Evolutionary conservation across 1,140 invertebrate species (phyloP).

Genomic region (Apis cerana): DNA sequence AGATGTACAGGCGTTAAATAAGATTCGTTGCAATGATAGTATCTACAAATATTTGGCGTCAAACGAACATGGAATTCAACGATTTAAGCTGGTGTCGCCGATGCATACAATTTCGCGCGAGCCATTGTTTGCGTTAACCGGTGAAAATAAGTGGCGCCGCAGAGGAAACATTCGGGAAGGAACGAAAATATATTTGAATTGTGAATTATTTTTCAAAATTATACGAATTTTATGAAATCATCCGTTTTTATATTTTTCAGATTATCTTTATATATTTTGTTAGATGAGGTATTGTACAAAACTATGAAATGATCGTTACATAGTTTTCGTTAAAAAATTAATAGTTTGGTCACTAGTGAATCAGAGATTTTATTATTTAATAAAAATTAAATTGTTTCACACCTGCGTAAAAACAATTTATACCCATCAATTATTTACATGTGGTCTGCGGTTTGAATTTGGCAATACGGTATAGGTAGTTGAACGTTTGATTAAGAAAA

Average conservation of each 20-base stretch:
- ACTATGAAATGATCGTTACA: no score
- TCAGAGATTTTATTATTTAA: background rate
- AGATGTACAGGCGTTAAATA: constrained; percentile 50
- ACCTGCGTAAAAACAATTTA: background rate
- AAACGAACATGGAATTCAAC: constrained; percentile 44
- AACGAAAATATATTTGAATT: no score
- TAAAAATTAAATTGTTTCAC: background rate
- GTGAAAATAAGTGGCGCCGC: constrained; percentile 46
- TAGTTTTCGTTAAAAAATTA: background rate
- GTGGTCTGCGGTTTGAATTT: background rate
- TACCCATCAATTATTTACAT: constrained; percentile 3
- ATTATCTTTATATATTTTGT: background rate
- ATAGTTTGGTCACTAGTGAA: background rate
- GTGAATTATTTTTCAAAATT: no score
- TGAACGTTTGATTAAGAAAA: constrained; percentile 22
- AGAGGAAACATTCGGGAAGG: no score
- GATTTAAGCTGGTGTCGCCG: constrained; percentile 34
- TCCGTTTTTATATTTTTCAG: no score
- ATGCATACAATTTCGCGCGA: constrained; percentile 31
- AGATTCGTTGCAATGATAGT: constrained; percentile 57
- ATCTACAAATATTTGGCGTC: constrained; percentile 59
- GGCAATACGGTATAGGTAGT: background rate
- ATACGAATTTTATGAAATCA: no score
- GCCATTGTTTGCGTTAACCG: constrained; percentile 48
- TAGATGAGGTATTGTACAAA: background rate